Evolutionary conservation across 2,113 vertebrate genomes (phyloP).

Genomic region (Propithecus coquereli): DNA sequence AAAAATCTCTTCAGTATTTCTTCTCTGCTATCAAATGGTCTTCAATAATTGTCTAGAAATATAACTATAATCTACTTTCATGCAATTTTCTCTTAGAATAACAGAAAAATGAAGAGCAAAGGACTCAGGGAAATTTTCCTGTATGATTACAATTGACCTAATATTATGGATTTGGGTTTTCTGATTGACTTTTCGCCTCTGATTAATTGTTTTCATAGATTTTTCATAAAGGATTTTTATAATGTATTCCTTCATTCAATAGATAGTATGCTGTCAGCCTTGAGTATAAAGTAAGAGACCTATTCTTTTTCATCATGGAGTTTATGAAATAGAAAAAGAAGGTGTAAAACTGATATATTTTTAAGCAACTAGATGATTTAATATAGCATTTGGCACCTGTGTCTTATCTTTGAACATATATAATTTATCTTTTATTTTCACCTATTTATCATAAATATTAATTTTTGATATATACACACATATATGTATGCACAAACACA

Average conservation of each 20-base stretch:
- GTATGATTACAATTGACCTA: constrained; percentile 27
- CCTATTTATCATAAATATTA: not conserved
- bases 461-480: not conserved
- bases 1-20: constrained; percentile 45
- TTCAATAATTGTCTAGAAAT: constrained; percentile 64
- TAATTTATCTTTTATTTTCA: not conserved
- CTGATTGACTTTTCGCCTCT: constrained; percentile 38
- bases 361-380: not conserved
- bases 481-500: not conserved
- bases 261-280: not conserved
- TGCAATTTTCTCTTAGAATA: constrained; percentile 49
- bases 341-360: not conserved
- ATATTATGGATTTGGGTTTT: constrained; percentile 32
- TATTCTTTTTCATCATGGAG: not conserved
- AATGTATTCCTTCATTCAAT: not conserved
- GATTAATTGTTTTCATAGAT: constrained; percentile 54
- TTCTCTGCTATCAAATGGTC: constrained; percentile 49
- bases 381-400: not conserved
- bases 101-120: not conserved
- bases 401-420: not conserved
- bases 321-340: not conserved
- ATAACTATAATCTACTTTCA: constrained; percentile 53
- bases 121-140: constrained; percentile 30
- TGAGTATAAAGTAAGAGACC: not conserved
- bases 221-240: not conserved